These are phyloP conservation scores for Volucella inflata DNA, from an alignment of 2,888 invertebrate genomes.

Conservation along the genomic window DNA sequence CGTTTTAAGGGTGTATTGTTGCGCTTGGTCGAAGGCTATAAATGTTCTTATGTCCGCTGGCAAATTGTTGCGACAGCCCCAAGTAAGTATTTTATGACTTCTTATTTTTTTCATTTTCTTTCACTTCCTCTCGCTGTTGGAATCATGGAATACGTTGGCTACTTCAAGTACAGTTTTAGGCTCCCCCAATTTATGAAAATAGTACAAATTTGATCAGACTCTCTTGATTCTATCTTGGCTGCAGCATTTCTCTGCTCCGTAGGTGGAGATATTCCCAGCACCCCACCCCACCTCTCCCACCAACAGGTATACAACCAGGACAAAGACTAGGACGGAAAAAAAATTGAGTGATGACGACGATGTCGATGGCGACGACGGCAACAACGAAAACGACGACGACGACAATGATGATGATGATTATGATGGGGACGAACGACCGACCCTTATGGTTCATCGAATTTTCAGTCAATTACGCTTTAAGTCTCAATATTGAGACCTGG, in stretches of 20 bases:
- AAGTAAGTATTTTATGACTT: conserved; percentile 12
- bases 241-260: conserved; percentile 26
- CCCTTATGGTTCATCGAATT: conserved; percentile 70
- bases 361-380: conserved; percentile 8
- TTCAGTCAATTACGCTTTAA: conserved; percentile 70
- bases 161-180: conserved; percentile 27
- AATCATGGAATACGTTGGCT: conserved; percentile 9
- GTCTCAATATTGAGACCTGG: conserved; percentile 64
- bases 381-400: conserved; percentile 2
- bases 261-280: not conserved
- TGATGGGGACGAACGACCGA: conserved; percentile 60
- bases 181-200: conserved; percentile 53
- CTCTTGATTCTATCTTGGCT: conserved; percentile 11
- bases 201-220: not conserved
- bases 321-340: not conserved
- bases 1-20: not conserved
- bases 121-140: not conserved
- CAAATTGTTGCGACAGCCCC: conserved; percentile 3
- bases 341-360: not conserved
- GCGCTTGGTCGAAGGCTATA: conserved; percentile 10
- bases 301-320: conserved; percentile 11
- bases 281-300: too few relatives aligned
- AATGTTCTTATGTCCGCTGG: not conserved
- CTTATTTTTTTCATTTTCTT: conserved; percentile 28
- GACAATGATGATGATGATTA: conserved; percentile 15